Conservation (phyloP, 2,113 vertebrate genomes). For the Mus musculus region DNA sequence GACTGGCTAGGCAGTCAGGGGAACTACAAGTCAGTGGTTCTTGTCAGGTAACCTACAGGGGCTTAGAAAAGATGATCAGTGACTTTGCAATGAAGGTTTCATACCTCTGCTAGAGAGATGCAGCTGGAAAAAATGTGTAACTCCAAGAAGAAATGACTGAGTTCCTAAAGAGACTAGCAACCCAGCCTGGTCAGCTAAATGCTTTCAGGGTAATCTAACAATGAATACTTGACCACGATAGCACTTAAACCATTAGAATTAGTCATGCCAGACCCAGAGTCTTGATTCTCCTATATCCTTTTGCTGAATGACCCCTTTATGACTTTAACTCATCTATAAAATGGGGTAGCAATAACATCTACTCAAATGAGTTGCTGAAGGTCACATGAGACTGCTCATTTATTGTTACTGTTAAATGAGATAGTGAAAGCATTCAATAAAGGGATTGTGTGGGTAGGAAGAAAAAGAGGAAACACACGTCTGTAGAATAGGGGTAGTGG, state of each 20-base stretch:
- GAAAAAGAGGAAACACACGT: not conserved
- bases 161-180: not conserved
- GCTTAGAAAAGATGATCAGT: not conserved
- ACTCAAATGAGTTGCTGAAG: not conserved
- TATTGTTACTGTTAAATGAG: not conserved
- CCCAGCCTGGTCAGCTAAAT: not conserved
- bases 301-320: not conserved
- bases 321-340: constrained; percentile 4
- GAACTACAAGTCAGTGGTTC: not conserved
- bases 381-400: not conserved
- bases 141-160: not conserved
- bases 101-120: not conserved
- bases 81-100: not conserved
- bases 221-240: not conserved
- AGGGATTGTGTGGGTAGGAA: not conserved
- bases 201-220: not conserved
- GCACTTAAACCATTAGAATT: not conserved
- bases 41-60: not conserved
- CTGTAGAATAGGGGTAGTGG: not conserved
- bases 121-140: not conserved
- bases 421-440: not conserved
- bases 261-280: not conserved
- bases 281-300: not conserved
- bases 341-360: not conserved
- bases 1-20: not conserved